Base-by-base conservation (phyloP, 1,140 invertebrate species). In the Drosophila mojavensis region DNA sequence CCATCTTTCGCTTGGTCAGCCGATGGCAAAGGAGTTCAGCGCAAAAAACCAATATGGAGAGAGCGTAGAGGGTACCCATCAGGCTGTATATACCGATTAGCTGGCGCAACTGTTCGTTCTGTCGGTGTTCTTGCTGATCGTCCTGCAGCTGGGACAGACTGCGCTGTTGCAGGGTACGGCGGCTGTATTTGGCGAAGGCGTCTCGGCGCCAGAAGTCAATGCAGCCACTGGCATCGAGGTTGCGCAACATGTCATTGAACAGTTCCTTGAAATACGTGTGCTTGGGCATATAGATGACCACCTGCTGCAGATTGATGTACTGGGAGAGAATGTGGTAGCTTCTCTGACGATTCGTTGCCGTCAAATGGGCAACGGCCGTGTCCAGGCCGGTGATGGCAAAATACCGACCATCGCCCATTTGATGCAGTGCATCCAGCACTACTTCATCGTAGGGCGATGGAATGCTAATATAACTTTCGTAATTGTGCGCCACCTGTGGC, bases 271-370 rank as follows among this genome's bases (percentile, higher is more conserved):
- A 74, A 36, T 75, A 89, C 9, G 84, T 80, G 15, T 88, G 84
- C 47, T 89, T 88, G 6, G 84, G 84, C 84, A 88, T 80, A 47
- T 89, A 88, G 28, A 88, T 69, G n/a, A 68, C 80, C 7, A 68
- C 28, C 24, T 83, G 86, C 20, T 88, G 84, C 7, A 88, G 33
- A 13, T 89, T 80, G 56, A 88, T 60, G 10, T 71, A 67, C 43
- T 89, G 77, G 6, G 47, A 33, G n/a, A 86, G 24, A 24, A 71
- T 69, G 10, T 72, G 62, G 11, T 66, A 88, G 7, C 15, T 51
- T 0, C 58, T 33, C 7, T 53, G 20, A 0, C 51, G 54, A 6
- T 65, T 43, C 1, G 24, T 51, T 13, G 77, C 63, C 3, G 53
- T 61, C 13, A 86, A 6, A 59, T 78, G 53, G 2, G 60, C 47